Conservation (phyloP, 2,113 vertebrate species). For the Cyprinodon variegatus region DNA sequence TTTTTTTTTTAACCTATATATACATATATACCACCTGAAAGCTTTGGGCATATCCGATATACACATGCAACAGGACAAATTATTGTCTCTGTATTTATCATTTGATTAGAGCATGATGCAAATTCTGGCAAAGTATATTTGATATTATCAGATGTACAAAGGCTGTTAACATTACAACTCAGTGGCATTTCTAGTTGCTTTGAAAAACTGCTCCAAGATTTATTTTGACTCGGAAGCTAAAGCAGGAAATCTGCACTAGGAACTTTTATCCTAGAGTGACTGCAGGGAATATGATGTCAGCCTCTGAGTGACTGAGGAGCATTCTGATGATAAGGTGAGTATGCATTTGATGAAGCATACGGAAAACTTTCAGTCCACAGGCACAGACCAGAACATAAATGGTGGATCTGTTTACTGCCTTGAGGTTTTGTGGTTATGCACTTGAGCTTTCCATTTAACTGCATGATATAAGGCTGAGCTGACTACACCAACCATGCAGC, state of each 20-base stretch:
- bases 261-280: slow-evolving; percentile 51
- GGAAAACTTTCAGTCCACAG: slow-evolving; percentile 55
- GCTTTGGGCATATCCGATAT: no score
- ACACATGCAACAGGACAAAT: not conserved
- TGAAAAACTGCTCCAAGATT: slow-evolving; percentile 44
- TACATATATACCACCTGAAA: no score
- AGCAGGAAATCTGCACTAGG: slow-evolving; percentile 42
- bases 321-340: slow-evolving; percentile 34
- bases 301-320: slow-evolving; percentile 50
- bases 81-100: not conserved
- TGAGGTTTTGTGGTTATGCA: slow-evolving; percentile 67
- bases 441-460: slow-evolving; percentile 62
- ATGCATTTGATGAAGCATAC: slow-evolving; percentile 42
- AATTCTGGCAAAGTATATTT: slow-evolving; percentile 10
- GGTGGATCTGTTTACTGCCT: slow-evolving; percentile 65
- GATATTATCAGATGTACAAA: slow-evolving; percentile 33
- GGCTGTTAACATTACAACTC: slow-evolving; percentile 13
- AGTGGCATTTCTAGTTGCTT: slow-evolving; percentile 17
- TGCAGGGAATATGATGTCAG: slow-evolving; percentile 46
- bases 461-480: slow-evolving; percentile 57
- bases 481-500: slow-evolving; percentile 51
- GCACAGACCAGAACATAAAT: slow-evolving; percentile 50
- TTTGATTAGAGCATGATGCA: not conserved
- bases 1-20: no score
- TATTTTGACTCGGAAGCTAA: slow-evolving; percentile 37